Conservation (phyloP, 2,113 vertebrate species). For the Sardina pilchardus region DNA sequence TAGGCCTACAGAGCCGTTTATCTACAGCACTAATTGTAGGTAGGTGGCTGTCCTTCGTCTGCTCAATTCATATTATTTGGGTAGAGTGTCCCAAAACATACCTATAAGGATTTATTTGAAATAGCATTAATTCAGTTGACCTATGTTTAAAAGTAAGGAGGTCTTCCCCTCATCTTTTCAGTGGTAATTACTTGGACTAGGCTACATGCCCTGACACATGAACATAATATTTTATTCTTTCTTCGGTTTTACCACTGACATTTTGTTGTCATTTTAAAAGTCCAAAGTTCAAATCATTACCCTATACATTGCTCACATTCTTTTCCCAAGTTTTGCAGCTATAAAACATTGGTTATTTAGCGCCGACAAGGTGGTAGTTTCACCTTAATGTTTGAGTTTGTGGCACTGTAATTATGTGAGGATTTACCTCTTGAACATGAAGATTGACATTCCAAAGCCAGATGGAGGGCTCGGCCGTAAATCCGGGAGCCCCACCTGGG, state of each 20-base stretch:
- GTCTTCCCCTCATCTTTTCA: neutral
- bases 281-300: neutral
- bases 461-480: constrained; percentile 70
- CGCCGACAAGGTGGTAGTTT: constrained; percentile 65
- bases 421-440: constrained; percentile 70
- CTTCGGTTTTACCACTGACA: neutral
- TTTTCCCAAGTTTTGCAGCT: constrained; percentile 59
- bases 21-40: neutral
- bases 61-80: too few species aligned
- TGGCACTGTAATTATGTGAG: constrained; percentile 73
- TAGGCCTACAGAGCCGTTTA: too few species aligned
- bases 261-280: neutral
- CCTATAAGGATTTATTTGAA: too few species aligned
- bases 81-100: too few species aligned
- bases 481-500: constrained; percentile 58
- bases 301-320: constrained; percentile 64
- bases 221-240: neutral
- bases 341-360: constrained; percentile 65
- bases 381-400: constrained; percentile 59
- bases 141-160: neutral
- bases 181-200: neutral
- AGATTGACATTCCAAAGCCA: constrained; percentile 72
- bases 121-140: too few species aligned
- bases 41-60: neutral
- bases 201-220: neutral